Conservation (phyloP, 2,888 invertebrate species). For the Xestia c-nigrum region DNA sequence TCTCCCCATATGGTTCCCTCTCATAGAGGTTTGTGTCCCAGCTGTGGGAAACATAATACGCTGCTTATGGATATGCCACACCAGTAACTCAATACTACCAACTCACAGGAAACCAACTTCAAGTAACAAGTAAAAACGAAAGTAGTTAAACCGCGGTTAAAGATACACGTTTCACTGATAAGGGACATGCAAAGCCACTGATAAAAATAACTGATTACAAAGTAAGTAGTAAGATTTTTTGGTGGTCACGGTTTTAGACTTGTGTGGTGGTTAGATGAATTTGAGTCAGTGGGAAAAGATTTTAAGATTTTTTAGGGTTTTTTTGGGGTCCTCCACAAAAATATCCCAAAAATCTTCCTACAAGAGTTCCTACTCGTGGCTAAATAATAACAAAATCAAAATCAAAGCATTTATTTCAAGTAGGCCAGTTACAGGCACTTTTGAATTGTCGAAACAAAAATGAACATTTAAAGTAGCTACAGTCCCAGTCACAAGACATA, state of each 20-base stretch:
- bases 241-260: constrained; percentile 20
- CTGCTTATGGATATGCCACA: neutral
- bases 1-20: no score
- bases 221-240: constrained; percentile 34
- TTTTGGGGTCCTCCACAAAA: no score
- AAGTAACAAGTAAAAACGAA: constrained; percentile 52
- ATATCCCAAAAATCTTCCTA: no score
- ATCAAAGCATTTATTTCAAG: no score
- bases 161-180: constrained; percentile 54
- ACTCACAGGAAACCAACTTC: constrained; percentile 50
- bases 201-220: constrained; percentile 54
- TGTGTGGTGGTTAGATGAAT: neutral
- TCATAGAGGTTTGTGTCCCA: no score
- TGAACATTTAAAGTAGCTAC: no score
- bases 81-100: constrained; percentile 32
- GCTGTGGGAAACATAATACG: neutral
- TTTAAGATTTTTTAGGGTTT: neutral
- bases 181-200: constrained; percentile 56
- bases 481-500: no score
- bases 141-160: constrained; percentile 33
- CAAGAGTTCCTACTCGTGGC: no score
- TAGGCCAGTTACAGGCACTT: no score
- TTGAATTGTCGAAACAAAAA: no score
- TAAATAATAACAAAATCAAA: no score
- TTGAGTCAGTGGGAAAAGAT: neutral